These are phyloP conservation scores for Campylomormyrus numenius DNA, from an alignment of 2,113 vertebrate species.

Conservation along the genomic window DNA sequence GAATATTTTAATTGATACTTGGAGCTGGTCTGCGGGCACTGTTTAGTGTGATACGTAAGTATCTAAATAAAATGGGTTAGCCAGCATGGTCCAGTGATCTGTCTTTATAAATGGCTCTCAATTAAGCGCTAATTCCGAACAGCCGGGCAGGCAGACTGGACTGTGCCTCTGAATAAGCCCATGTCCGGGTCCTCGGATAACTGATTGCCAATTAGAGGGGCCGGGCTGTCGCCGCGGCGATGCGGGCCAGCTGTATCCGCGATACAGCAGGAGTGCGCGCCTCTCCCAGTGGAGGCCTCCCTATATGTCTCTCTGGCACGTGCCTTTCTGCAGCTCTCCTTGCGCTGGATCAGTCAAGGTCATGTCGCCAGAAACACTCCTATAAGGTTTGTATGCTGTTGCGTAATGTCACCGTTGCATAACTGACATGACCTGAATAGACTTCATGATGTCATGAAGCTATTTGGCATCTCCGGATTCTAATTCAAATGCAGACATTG, in stretches of 20 bases:
- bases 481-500: not conserved
- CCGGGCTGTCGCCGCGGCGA: not conserved
- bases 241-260: too few relatives aligned
- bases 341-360: conserved; percentile 9
- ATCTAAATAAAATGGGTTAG: conserved; percentile 10
- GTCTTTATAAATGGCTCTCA: conserved; percentile 27
- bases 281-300: not conserved
- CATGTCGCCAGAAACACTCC: not conserved
- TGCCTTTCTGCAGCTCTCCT: not conserved
- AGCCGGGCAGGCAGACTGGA: conserved; percentile 18
- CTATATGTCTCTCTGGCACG: not conserved
- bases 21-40: not conserved
- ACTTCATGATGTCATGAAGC: not conserved
- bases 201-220: conserved; percentile 18
- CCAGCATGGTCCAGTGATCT: conserved; percentile 13
- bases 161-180: not conserved
- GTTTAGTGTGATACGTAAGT: conserved; percentile 10
- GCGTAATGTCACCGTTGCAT: not conserved
- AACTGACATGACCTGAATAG: not conserved
- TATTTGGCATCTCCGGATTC: not conserved
- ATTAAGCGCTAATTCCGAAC: conserved; percentile 17
- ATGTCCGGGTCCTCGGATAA: conserved; percentile 9
- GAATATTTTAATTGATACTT: conserved; percentile 10
- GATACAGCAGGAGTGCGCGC: too few relatives aligned
- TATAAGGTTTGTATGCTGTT: not conserved